These are phyloP conservation scores for Amiota communis DNA, from an alignment of 2,888 invertebrate genomes.

Conservation along the genomic window DNA sequence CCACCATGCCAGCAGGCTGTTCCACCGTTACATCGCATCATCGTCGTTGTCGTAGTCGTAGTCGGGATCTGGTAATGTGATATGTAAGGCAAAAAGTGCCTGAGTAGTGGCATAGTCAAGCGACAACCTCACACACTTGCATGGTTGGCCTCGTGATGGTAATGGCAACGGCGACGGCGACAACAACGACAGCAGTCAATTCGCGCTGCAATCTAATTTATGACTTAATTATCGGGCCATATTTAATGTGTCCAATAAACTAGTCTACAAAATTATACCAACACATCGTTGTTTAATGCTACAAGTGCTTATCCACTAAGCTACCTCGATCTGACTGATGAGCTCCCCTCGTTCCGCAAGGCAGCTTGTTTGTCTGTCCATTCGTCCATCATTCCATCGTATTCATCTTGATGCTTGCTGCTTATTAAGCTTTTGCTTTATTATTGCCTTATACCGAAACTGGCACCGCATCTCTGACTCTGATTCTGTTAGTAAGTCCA, in stretches of 20 bases:
- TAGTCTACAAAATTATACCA: slow-evolving; percentile 74
- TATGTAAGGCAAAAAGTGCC: slow-evolving; percentile 41
- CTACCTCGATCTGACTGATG: slow-evolving; percentile 3
- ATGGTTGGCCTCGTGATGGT: slow-evolving; percentile 36
- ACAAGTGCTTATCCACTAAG: slow-evolving; percentile 27
- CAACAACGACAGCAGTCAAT: slow-evolving; percentile 18
- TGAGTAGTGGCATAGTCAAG: slow-evolving; percentile 19
- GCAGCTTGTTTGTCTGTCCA: background rate
- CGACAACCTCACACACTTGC: slow-evolving; percentile 45
- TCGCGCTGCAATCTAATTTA: slow-evolving; percentile 70
- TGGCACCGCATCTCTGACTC: background rate
- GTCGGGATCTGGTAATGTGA: slow-evolving; percentile 60
- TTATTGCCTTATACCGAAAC: slow-evolving; percentile 27
- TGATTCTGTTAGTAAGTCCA: background rate
- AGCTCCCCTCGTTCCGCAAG: slow-evolving; percentile 1
- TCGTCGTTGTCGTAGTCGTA: slow-evolving; percentile 18
- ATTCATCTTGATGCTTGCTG: slow-evolving; percentile 38
- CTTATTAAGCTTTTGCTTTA: slow-evolving; percentile 66
- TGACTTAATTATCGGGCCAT: slow-evolving; percentile 73
- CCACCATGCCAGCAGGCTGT: background rate
- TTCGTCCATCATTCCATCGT: slow-evolving; percentile 10
- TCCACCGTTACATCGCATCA: slow-evolving; percentile 1
- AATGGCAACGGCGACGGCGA: slow-evolving; percentile 8
- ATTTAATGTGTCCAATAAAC: slow-evolving; percentile 75
- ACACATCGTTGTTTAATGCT: slow-evolving; percentile 62